A percentile compares a stretch with the other conserved stretches of the same genome.
These are phyloP conservation scores for Aporophyla nigra DNA, from an alignment of 2,888 invertebrate species.

Conservation along the genomic window DNA sequence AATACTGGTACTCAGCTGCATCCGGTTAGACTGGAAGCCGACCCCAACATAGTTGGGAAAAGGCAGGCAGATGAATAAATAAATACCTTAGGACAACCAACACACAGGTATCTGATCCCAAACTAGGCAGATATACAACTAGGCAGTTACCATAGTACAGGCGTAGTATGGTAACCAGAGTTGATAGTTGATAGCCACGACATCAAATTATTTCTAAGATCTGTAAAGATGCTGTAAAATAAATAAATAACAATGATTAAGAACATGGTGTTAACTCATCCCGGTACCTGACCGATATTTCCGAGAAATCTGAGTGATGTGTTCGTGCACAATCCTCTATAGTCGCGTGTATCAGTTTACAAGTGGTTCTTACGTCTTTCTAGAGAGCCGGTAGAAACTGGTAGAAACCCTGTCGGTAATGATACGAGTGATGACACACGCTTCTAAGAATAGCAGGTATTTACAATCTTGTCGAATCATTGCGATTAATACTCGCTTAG, in stretches of 20 bases:
- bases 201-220: not conserved
- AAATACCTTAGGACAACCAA: too few relatives aligned
- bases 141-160: too few relatives aligned
- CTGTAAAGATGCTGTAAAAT: not conserved
- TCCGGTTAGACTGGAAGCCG: too few relatives aligned
- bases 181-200: not conserved
- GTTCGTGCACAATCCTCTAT: not conserved
- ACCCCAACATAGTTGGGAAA: too few relatives aligned
- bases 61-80: too few relatives aligned
- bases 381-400: constrained; percentile 15
- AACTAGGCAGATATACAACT: too few relatives aligned
- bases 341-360: constrained; percentile 11
- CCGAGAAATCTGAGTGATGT: not conserved
- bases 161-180: too few relatives aligned
- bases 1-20: too few relatives aligned
- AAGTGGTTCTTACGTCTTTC: constrained; percentile 2
- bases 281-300: not conserved
- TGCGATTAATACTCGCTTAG: constrained; percentile 16
- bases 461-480: constrained; percentile 32
- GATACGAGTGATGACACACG: constrained; percentile 27
- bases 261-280: constrained; percentile 8
- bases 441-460: constrained; percentile 26
- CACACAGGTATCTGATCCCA: too few relatives aligned
- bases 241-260: not conserved
- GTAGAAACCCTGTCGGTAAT: constrained; percentile 17